Conservation (phyloP, 2,113 vertebrate genomes). For the Tragelaphus imberbis region DNA sequence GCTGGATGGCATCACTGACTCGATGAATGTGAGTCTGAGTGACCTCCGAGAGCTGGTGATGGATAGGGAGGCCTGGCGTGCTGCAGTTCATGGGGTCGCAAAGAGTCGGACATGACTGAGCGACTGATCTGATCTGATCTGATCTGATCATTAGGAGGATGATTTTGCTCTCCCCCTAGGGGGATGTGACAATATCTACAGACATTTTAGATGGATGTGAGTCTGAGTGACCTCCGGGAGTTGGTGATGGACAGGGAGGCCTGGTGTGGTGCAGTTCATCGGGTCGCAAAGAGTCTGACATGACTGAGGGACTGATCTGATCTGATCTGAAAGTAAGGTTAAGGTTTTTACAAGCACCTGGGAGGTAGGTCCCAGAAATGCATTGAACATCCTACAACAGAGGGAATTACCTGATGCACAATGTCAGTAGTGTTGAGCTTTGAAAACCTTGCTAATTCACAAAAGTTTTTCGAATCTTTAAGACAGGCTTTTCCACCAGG, state of each 20-base stretch:
- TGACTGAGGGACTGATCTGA: too few relatives aligned
- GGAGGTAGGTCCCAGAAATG: rapidly evolving
- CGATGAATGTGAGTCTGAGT: neutral
- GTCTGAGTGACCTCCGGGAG: too few relatives aligned
- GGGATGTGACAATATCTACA: neutral
- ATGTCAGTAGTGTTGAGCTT: neutral
- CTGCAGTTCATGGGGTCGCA: too few relatives aligned
- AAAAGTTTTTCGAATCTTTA: neutral
- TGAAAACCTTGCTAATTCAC: neutral
- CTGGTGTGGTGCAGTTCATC: too few relatives aligned
- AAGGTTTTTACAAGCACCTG: neutral
- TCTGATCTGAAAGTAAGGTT: too few relatives aligned
- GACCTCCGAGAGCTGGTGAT: too few relatives aligned
- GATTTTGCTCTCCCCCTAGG: neutral
- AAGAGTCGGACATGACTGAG: too few relatives aligned
- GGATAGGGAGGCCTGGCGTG: too few relatives aligned
- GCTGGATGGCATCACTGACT: too few relatives aligned
- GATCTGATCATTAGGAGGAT: neutral
- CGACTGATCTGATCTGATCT: too few relatives aligned
- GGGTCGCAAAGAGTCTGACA: too few relatives aligned
- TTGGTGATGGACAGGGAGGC: too few relatives aligned
- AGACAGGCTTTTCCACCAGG: neutral
- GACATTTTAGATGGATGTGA: neutral
- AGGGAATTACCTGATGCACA: neutral
- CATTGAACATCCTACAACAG: rapidly evolving